These are phyloP conservation scores for Hydrocynus forskahlii DNA, from an alignment of 2,797 vertebrate genomes.

Conservation along the genomic window DNA sequence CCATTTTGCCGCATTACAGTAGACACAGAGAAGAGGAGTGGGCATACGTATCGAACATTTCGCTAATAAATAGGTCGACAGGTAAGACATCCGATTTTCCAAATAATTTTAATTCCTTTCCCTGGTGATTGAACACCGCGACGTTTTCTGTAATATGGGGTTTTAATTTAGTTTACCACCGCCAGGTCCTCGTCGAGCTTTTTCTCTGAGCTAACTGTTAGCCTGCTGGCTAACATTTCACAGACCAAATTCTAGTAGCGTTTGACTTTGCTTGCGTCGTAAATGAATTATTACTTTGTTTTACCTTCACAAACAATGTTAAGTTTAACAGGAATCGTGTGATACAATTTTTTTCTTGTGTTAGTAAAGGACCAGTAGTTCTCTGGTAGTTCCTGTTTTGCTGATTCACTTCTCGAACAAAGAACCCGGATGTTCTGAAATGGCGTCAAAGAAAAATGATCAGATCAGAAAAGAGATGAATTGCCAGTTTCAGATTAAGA, in stretches of 20 bases:
- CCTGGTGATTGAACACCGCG: too few species aligned
- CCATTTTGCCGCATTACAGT: rapidly evolving
- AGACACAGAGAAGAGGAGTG: not conserved
- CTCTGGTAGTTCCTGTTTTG: constrained; percentile 15
- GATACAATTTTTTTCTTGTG: too few species aligned
- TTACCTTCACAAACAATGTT: too few species aligned
- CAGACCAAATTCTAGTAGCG: not conserved
- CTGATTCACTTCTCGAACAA: constrained; percentile 52
- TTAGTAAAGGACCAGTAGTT: not conserved
- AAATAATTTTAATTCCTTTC: too few species aligned
- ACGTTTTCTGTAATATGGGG: not conserved
- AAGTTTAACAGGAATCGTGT: too few species aligned
- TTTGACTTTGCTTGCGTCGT: not conserved
- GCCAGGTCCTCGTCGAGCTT: not conserved
- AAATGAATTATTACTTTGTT: too few species aligned
- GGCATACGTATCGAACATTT: too few species aligned
- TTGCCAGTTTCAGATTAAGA: not conserved
- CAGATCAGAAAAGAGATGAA: too few species aligned
- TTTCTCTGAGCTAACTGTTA: not conserved
- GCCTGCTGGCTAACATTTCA: too few species aligned
- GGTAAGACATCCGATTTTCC: not conserved
- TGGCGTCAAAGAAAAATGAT: constrained; percentile 19
- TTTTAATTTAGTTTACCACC: not conserved
- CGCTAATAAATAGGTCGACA: too few species aligned
- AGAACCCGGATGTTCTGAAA: constrained; percentile 54